Conservation (phyloP, 1,140 invertebrate species). For the Stegodyphus dumicola region DNA sequence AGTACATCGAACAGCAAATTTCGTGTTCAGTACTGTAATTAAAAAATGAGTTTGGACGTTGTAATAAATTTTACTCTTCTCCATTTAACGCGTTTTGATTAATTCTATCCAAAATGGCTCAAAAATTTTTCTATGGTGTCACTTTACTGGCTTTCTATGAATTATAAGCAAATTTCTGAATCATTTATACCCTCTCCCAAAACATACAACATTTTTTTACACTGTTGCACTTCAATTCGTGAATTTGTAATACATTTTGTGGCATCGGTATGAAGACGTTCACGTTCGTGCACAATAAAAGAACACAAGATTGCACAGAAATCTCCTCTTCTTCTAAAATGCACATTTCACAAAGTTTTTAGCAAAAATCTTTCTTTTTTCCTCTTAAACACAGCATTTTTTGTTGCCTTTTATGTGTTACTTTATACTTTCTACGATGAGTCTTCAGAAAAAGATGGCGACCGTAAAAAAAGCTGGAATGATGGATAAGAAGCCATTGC, state of each 20-base stretch:
- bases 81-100: too few relatives aligned
- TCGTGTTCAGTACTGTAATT: too few relatives aligned
- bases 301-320: not conserved
- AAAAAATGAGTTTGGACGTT: too few relatives aligned
- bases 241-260: not conserved
- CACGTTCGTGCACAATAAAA: not conserved
- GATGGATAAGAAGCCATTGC: not conserved
- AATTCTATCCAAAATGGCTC: too few relatives aligned
- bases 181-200: too few relatives aligned
- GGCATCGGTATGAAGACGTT: not conserved
- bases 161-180: too few relatives aligned
- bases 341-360: not conserved
- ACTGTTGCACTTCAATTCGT: not conserved
- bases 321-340: not conserved
- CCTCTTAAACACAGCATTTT: not conserved
- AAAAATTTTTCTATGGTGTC: too few relatives aligned
- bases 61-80: too few relatives aligned
- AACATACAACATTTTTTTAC: not conserved
- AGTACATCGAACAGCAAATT: too few relatives aligned
- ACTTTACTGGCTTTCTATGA: too few relatives aligned
- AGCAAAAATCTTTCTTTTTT: not conserved
- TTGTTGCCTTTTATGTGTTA: not conserved
- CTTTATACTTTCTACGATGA: not conserved
- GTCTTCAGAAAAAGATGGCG: slow-evolving; percentile 46
- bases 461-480: slow-evolving; percentile 17